Evolutionary conservation across 2,888 invertebrate species (phyloP), one percentile per base, ranked within the genome.

Genomic region (Pyrrhia umbra): DNA sequence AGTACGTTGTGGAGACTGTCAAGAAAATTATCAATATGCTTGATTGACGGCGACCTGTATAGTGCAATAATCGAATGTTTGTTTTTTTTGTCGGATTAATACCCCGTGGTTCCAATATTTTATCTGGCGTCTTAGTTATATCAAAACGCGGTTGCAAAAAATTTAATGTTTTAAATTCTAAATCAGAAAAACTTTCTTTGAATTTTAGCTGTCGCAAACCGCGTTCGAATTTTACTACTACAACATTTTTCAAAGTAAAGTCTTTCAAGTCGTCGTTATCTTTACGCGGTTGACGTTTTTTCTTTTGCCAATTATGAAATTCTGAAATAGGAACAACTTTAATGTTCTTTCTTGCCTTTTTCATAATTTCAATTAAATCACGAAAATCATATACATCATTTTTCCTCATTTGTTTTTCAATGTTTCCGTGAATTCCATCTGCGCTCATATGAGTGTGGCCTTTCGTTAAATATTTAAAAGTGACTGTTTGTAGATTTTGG

Each of bases 381-480:
- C 63, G 63, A 43, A 50, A 66, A 59, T 68, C 61, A 15, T 61
- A 68, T 20, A 71, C 21, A 56, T 56, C 52, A 1, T 37, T 61
- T 13, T 50, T 57, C 37, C 21, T 71, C 60, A 71, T 67, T 64
- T 71, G 63, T 52, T 49, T 23, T 67, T 67, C 70, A 23, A 67
- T 71, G 47, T 71, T 68, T 30, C 61, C 64, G 42, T 71, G 66
- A 30, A 70, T 66, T 13, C 49, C 55, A 56, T 66, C 66, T 30
- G 62, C 69, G 39, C 59, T 62, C 62, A 70, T 70, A 55, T 70
- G 70, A 18, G 70, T 70, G 50, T 70, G 70, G 5, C 70, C 66
- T 51, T 70, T 70, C 30, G 66, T 66, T 16, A 70, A 8, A 27
- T 66, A 70, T 37, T 27, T 69, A 43, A 69, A 54, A 0, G 37